These are phyloP conservation scores for Bemisia tabaci DNA, from an alignment of 1,140 invertebrate species.

Conservation along the genomic window DNA sequence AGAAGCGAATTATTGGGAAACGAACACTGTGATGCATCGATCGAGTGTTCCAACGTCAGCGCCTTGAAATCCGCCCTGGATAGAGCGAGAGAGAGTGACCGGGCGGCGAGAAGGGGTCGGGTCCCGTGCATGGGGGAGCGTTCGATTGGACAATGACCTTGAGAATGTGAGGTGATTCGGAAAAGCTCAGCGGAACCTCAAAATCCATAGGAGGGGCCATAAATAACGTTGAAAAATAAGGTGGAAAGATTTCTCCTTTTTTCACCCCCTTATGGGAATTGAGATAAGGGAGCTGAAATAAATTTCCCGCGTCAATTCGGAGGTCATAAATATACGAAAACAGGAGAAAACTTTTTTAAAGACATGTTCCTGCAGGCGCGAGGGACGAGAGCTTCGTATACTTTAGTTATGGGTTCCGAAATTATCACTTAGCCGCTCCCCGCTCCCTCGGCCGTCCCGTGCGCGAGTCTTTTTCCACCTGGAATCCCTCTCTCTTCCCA, in stretches of 20 bases:
- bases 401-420: constrained; percentile 4
- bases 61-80: no score
- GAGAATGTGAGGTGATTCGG: neutral
- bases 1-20: no score
- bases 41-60: no score
- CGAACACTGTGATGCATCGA: no score
- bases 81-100: no score
- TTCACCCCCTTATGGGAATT: neutral
- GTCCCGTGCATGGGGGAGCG: no score
- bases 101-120: no score
- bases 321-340: neutral
- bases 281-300: neutral
- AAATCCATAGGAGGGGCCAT: neutral
- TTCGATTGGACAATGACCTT: neutral
- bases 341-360: neutral
- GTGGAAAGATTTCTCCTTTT: neutral
- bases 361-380: neutral
- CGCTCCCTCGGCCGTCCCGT: neutral
- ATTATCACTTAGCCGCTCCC: constrained; percentile 5
- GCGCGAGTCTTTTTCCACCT: constrained; percentile 22
- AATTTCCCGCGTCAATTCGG: constrained; percentile 4
- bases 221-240: neutral
- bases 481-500: constrained; percentile 16
- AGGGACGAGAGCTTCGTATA: neutral
- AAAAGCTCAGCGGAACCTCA: neutral